Conservation (phyloP, 1,140 invertebrate species). For the Diabrotica virgifera region DNA sequence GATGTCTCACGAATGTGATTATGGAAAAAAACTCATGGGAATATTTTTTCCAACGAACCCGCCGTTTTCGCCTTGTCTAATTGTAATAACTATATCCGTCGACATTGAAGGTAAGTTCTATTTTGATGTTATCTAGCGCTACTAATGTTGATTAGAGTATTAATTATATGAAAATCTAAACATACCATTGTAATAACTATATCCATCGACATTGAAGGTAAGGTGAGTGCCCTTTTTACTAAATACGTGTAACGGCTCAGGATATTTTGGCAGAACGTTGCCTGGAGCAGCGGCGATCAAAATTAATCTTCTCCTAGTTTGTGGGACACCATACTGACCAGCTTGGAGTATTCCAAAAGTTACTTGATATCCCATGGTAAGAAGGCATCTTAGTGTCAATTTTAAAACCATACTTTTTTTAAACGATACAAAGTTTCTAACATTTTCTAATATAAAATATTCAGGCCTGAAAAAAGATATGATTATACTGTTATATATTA, state of each 20-base stretch:
- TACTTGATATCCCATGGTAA: slow-evolving; percentile 86
- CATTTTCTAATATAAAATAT: slow-evolving; percentile 85
- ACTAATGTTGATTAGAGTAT: no score
- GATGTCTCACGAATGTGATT: no score
- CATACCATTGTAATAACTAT: slow-evolving; percentile 35
- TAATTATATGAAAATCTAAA: no score
- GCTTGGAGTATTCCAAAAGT: slow-evolving; percentile 84
- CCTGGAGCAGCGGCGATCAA: slow-evolving; percentile 83
- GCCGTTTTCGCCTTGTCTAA: no score
- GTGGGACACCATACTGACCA: slow-evolving; percentile 82
- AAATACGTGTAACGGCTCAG: slow-evolving; percentile 78
- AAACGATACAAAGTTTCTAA: slow-evolving; percentile 80
- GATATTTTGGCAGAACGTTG: slow-evolving; percentile 73
- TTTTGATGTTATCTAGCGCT: no score
- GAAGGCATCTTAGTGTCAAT: slow-evolving; percentile 70
- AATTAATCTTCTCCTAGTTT: slow-evolving; percentile 75
- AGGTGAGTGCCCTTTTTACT: slow-evolving; percentile 68
- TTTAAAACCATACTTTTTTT: slow-evolving; percentile 81
- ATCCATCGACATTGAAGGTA: slow-evolving; percentile 69
- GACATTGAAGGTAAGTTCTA: no score
- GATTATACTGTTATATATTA: neutral
- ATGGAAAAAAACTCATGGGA: no score
- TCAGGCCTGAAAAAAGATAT: slow-evolving; percentile 55
- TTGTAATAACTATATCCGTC: no score
- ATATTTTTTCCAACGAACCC: no score